Percentiles rank a stretch among this genome's conserved stretches.
Evolutionary conservation across 1,140 invertebrate genomes (phyloP).

Genomic region (Brachionus calyciflorus): DNA sequence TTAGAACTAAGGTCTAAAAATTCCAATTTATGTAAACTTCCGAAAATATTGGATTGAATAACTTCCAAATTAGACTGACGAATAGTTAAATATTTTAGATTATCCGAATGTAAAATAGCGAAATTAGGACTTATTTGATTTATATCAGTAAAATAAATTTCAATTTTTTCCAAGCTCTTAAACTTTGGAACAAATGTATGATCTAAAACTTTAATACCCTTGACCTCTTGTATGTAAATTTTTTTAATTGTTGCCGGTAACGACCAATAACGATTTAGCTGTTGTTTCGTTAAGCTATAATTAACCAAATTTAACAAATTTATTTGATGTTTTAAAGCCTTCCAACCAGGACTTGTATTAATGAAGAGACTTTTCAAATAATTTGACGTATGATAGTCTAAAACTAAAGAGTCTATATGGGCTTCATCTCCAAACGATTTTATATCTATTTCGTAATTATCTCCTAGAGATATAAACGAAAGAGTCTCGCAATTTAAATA

Average conservation of each 20-base stretch:
- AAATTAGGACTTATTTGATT: neutral
- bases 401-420: neutral
- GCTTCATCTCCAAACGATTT: conserved; percentile 1
- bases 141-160: conserved; percentile 40
- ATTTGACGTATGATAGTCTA: conserved; percentile 34
- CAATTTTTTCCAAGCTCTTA: conserved; percentile 1
- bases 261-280: conserved; percentile 5
- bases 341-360: conserved; percentile 4
- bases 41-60: conserved; percentile 19
- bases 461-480: conserved; percentile 40
- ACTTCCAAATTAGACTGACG: conserved; percentile 24
- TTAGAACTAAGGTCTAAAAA: conserved; percentile 41
- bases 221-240: conserved; percentile 45
- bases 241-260: neutral
- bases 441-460: conserved; percentile 15
- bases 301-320: conserved; percentile 10
- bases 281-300: neutral
- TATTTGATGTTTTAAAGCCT: conserved; percentile 4
- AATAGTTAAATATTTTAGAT: conserved; percentile 22
- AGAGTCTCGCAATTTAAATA: neutral
- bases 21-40: neutral
- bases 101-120: neutral
- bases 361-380: neutral
- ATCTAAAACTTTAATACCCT: conserved; percentile 13
- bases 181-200: conserved; percentile 30